Base-by-base conservation (phyloP, 2,888 invertebrate species). In the Drosophila mercatorum region DNA sequence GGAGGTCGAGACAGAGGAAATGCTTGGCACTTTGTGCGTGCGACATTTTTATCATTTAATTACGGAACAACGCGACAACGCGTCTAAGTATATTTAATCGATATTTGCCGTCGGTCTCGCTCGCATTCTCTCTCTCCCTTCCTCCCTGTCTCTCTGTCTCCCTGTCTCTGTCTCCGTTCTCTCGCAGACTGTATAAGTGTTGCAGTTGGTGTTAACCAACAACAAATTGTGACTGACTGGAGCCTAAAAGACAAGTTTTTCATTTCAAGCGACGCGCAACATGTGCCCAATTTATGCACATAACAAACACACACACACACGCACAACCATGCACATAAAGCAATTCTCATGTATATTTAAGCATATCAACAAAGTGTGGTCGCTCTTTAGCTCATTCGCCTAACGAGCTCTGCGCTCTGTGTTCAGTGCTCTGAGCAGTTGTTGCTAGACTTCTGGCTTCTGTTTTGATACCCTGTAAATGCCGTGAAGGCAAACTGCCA, bases 221-320 rank as follows among this genome's bases (percentile, higher is more conserved):
- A 44, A 40, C 63, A 67, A 67, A 57, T 58, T 52, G 41, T 52
- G 51, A 55, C 43, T 64, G 46, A 55, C 57, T 51, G 12, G 17
- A 22, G 51, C 34, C 34, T 17, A 60, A 60, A 63, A 63, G 72
- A 66, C 75, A 78, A 67, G 63, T 68, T 72, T 61, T 59, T 40
- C 57, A 40, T 58, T 63, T 63, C 10, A 69, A 28, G 44, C 59
- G 55, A 55, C 55, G 53, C 53, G 78, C 78, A 78, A 78, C 75
- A 78, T 78, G 78, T 78, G 78, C 55, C 67, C 66, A 75, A 78
- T 78, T 78, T 78, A 78, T 78, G 73, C 73, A 72, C 62, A 75
- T 44, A 53, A 44, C 38, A 62, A 28, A 43, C 60, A 58, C 41
- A 55, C 41, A 55, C 57, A 61, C 43, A 43, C 36, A 40, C 17